These are phyloP conservation scores for Aix galericulata DNA, from an alignment of 2,113 vertebrate species.

Conservation along the genomic window DNA sequence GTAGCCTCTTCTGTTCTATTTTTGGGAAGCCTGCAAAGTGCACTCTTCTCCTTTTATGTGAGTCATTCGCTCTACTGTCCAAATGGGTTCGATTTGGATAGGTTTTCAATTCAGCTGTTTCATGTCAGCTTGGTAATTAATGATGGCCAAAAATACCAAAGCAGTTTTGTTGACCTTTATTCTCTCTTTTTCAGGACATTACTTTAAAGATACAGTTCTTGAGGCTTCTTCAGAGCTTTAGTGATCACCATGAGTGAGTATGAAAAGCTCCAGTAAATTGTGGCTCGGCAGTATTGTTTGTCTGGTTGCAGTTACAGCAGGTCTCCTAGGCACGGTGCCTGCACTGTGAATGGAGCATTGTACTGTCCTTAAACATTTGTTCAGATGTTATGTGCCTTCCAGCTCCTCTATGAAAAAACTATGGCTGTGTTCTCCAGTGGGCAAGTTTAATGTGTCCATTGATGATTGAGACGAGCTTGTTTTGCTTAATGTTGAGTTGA, in stretches of 20 bases:
- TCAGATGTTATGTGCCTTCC: not conserved
- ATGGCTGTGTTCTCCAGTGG: not conserved
- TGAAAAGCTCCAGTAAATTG: not conserved
- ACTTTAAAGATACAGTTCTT: slow-evolving; percentile 98
- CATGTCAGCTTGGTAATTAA: not conserved
- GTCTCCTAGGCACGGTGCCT: accelerated
- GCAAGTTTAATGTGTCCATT: not conserved
- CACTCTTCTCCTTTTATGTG: not conserved
- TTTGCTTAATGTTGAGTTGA: not conserved
- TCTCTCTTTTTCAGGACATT: slow-evolving; percentile 86
- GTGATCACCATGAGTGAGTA: slow-evolving; percentile 98
- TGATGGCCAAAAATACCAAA: not conserved
- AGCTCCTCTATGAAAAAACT: not conserved
- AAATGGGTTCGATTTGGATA: not conserved
- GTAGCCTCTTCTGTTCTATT: not conserved
- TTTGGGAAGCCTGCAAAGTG: not conserved
- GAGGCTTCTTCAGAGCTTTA: slow-evolving; percentile 97
- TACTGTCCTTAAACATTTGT: not conserved
- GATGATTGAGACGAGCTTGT: not conserved
- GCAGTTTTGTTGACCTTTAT: not conserved
- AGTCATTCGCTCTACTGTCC: not conserved
- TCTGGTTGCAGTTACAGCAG: not conserved
- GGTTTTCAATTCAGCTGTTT: not conserved
- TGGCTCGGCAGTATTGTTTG: not conserved
- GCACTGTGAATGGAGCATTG: not conserved